These are phyloP conservation scores for Oncorhynchus mykiss DNA, from an alignment of 2,113 vertebrate species.

Conservation along the genomic window DNA sequence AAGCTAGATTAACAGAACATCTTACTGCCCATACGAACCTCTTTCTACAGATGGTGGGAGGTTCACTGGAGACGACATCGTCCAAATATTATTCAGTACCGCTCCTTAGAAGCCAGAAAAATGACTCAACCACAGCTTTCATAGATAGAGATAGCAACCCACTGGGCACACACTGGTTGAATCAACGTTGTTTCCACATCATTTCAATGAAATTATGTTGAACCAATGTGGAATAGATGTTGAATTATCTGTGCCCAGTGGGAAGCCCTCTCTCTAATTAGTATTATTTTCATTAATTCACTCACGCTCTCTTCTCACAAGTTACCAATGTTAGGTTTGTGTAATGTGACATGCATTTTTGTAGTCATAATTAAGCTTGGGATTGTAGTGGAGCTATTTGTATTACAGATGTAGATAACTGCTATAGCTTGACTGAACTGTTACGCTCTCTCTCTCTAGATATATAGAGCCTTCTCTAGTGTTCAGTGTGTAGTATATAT, in stretches of 20 bases:
- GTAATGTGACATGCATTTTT: background rate
- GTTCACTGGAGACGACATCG: too few relatives aligned
- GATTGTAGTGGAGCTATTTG: background rate
- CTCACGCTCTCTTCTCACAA: background rate
- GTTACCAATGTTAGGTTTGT: background rate
- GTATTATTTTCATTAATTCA: background rate
- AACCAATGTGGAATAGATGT: too few relatives aligned
- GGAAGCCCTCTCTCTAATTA: background rate
- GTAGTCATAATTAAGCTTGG: background rate
- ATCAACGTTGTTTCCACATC: too few relatives aligned
- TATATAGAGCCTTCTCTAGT: too few relatives aligned
- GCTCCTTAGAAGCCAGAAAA: background rate
- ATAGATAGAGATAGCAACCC: background rate
- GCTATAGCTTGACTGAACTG: too few relatives aligned
- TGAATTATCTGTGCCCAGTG: too few relatives aligned
- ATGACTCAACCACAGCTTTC: background rate
- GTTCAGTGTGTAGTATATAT: too few relatives aligned
- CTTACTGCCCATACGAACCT: background rate
- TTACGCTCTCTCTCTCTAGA: too few relatives aligned
- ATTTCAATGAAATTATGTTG: too few relatives aligned
- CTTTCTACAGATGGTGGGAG: background rate
- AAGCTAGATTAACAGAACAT: too few relatives aligned
- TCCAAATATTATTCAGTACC: too few relatives aligned
- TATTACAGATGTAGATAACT: background rate
- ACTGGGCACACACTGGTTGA: too few relatives aligned